Conservation (phyloP, 2,113 vertebrate species). For the Reinhardtius hippoglossoides region DNA sequence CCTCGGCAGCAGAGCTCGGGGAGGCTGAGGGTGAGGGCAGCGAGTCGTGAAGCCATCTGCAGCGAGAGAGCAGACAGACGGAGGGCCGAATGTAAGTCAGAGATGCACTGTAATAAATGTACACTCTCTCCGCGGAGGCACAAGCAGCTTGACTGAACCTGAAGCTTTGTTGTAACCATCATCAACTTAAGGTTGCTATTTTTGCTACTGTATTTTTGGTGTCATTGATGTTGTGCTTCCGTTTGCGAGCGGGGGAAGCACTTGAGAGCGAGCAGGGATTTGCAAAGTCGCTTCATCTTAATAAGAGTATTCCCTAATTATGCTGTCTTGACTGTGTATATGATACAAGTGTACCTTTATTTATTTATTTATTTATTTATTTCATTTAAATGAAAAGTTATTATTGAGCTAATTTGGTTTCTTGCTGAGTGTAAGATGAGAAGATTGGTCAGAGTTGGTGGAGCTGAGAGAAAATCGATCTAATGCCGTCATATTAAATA, state of each 20-base stretch:
- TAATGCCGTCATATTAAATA: too few species aligned
- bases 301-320: slow-evolving; percentile 29
- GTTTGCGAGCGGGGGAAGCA: background rate
- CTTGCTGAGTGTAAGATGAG: background rate
- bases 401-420: slow-evolving; percentile 8
- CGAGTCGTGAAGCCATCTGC: slow-evolving; percentile 82
- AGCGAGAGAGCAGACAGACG: slow-evolving; percentile 78
- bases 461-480: too few species aligned
- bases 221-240: slow-evolving; percentile 67
- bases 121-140: slow-evolving; percentile 46
- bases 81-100: slow-evolving; percentile 62
- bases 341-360: slow-evolving; percentile 1
- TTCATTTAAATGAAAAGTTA: slow-evolving; percentile 5
- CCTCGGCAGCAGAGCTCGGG: slow-evolving; percentile 47
- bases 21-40: slow-evolving; percentile 66
- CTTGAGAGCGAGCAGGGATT: background rate
- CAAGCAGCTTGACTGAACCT: slow-evolving; percentile 56
- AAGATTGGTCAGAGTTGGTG: background rate
- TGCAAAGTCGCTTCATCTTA: background rate
- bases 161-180: slow-evolving; percentile 58
- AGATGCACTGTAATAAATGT: slow-evolving; percentile 58
- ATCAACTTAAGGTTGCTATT: slow-evolving; percentile 65
- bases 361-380: slow-evolving; percentile 10
- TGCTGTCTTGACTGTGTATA: slow-evolving; percentile 33
- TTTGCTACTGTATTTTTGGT: slow-evolving; percentile 74